Conservation (phyloP, 2,888 invertebrate species). For the Acleris literana region DNA sequence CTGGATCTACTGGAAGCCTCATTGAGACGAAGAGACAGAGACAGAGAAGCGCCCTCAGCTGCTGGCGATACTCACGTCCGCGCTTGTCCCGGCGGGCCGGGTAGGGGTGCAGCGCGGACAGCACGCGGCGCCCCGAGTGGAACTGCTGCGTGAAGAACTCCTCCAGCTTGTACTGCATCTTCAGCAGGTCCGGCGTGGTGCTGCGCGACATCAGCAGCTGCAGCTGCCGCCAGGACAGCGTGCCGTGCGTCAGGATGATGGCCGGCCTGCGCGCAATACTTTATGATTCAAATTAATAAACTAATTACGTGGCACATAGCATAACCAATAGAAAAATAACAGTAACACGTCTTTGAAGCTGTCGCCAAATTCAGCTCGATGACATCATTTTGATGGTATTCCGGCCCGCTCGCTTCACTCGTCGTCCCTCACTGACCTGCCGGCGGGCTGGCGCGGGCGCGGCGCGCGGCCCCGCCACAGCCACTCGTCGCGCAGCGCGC, state of each 20-base stretch:
- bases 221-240: conserved; percentile 96
- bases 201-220: conserved; percentile 98
- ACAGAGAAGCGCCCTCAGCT: too few relatives aligned
- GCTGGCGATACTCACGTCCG: conserved; percentile 57
- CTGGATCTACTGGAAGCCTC: too few relatives aligned
- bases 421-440: too few relatives aligned
- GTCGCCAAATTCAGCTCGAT: too few relatives aligned
- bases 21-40: too few relatives aligned
- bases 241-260: conserved; percentile 95
- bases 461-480: too few relatives aligned
- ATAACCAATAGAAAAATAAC: not conserved
- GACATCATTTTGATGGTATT: too few relatives aligned
- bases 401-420: too few relatives aligned
- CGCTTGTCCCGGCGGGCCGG: conserved; percentile 56
- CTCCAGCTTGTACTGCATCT: conserved; percentile 98
- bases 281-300: not conserved
- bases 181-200: conserved; percentile 97
- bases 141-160: conserved; percentile 99
- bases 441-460: too few relatives aligned
- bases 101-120: conserved; percentile 85
- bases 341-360: not conserved
- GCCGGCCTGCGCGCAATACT: conserved; percentile 85
- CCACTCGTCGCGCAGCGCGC: too few relatives aligned
- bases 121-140: conserved; percentile 96
- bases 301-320: not conserved